These are phyloP conservation scores for Pseudachorutes palmiensis DNA, from an alignment of 1,140 invertebrate genomes.

Conservation along the genomic window DNA sequence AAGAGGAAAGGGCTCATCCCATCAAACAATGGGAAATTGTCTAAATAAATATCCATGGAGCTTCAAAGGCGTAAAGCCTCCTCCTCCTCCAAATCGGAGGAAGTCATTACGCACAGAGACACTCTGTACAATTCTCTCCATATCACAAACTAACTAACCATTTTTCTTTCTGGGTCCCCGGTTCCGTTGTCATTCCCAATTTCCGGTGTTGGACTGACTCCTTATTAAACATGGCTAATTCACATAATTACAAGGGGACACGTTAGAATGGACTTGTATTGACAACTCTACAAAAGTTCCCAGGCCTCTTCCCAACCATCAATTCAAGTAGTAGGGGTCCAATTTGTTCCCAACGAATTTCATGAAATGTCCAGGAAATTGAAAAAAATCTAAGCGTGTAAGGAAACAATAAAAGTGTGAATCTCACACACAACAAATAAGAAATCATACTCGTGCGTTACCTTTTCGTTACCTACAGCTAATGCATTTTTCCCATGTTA, in stretches of 20 bases:
- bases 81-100: too few relatives aligned
- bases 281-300: too few relatives aligned
- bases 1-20: not conserved
- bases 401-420: not conserved
- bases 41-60: not conserved
- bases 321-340: too few relatives aligned
- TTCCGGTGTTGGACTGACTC: not conserved
- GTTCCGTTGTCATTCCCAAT: slow-evolving; percentile 1
- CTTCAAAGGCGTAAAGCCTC: too few relatives aligned
- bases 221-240: slow-evolving; percentile 7
- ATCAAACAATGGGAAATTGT: slow-evolving; percentile 5
- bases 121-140: too few relatives aligned
- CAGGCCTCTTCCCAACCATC: not conserved
- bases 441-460: too few relatives aligned
- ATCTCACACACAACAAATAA: too few relatives aligned
- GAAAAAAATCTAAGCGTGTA: not conserved
- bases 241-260: not conserved
- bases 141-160: not conserved
- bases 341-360: too few relatives aligned
- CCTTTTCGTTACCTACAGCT: too few relatives aligned
- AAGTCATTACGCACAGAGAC: not conserved
- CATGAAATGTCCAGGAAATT: not conserved
- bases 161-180: not conserved
- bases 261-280: too few relatives aligned
- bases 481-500: too few relatives aligned